phyloP scores from a whole-genome alignment of 1,140 invertebrate genomes.

The Lamellibrachia luymesi region DNA sequence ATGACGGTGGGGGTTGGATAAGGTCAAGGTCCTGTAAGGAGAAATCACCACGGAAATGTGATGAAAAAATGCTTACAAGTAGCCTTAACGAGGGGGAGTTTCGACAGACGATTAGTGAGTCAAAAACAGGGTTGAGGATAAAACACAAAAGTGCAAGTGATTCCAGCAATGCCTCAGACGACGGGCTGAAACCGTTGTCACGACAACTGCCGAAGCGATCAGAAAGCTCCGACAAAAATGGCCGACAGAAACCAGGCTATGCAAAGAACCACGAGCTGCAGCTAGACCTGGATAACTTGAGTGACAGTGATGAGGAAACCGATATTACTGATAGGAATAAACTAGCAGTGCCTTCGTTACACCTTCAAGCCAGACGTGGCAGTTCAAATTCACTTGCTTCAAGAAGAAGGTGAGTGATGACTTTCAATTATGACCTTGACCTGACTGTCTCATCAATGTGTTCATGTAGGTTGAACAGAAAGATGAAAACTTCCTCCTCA shows the following conservation, averaged over 20 bases:
- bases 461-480: no score
- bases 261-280: neutral
- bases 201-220: neutral
- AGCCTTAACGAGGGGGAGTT: neutral
- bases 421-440: no score
- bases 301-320: neutral
- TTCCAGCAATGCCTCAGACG: neutral
- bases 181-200: neutral
- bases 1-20: neutral
- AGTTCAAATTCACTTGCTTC: no score
- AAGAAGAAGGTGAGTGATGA: no score
- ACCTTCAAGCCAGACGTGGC: no score
- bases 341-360: no score
- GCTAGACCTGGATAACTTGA: neutral
- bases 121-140: neutral
- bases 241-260: neutral
- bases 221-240: neutral
- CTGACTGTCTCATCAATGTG: no score
- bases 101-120: neutral
- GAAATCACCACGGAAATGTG: neutral
- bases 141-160: neutral
- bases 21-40: neutral
- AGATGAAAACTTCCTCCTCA: no score
- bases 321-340: neutral
- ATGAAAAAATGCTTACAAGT: neutral